Base-by-base conservation (phyloP, 2,113 vertebrate species). In the Clarias batrachus region DNA sequence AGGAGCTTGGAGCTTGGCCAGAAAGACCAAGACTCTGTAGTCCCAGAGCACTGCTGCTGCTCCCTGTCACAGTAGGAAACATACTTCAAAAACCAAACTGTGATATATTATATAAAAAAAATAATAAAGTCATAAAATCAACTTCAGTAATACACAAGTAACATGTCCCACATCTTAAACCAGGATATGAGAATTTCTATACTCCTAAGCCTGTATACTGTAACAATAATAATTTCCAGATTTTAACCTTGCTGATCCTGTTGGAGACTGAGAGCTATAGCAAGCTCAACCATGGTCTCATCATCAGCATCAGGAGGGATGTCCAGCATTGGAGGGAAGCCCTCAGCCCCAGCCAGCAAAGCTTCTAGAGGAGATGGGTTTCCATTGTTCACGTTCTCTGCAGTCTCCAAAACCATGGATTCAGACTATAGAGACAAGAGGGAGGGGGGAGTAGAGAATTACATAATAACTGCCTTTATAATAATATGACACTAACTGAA, bases 241-340 rank as follows among this genome's bases (percentile, higher is more conserved):
- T 25, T 85, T 91, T 94, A 89, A 98, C 98, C 98, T 96, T 99
- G 98, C 86, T 99, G 98, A 90, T 99, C 98, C 87, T 99, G 98
- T 86, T 99, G 98, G 74, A 99, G 95, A 93, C 98, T 99, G 79
- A 99, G 95, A 27, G 98, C 98, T 57, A 99, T 99, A 65, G 98
- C 98, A 81, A 99, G 91, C 82, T 99, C 98, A 87, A 99, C 98
- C 98, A 99, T 99, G 63, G 98, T 99, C 94, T 99, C 98, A 81
- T 99, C 98, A 87, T 99, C 98, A 10, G 98, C 98, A 82, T 99
- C 98, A 0, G 98, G 98, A 12, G 98, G 98, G 88, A 99, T 99
- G 92, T 99, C 98, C 93, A 99, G 95, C 97, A 99, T 99, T 0
- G 98, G 98, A 0, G 98, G 98, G 90, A 99, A 99, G 78, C 98